Evolutionary conservation across 2,113 vertebrate species (phyloP), one percentile per base, ranked within the genome.

Genomic region (Pipra filicauda): DNA sequence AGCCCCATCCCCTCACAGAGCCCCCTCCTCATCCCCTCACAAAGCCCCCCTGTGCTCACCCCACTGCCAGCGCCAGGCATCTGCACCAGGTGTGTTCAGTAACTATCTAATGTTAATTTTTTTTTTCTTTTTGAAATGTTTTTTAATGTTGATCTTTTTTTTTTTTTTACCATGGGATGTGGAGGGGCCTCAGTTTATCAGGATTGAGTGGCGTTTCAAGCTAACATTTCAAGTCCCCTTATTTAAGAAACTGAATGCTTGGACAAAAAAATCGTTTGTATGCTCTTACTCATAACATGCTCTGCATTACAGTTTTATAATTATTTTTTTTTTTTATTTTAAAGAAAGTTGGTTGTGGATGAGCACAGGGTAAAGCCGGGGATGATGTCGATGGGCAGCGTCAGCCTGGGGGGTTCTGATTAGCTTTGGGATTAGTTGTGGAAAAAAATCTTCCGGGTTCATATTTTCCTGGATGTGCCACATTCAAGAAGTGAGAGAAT

Each of bases 41-140:
- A 41, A 51, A 17, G 20, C 31, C n/a, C 14, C 23, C 22, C 31
- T 28, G 24, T 9, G 1, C 28, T 15, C 4, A 8, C 26, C 12
- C 24, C 5, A 4, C 49, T 70, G 27, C 69, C 43, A 51, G 14
- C 43, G 13, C 31, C 37, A 35, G 35, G 31, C 35, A n/a, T 19
- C 51, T 31, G 30, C 0, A 0, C 37, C 51, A 57, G 14, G 10
- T 17, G 11, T 31, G 4, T 27, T 37, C 4, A 1, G 9, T 66
- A 75, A 35, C 31, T 58, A 37, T 8, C 27, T 54, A 27, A 37
- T 9, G 4, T 44, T 41, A 48, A 20, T 24, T 64, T 78, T 55
- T 24, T 49, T 21, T 57, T 13, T 18, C 49, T 59, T 71, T 64
- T n/a, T 8, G 17, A 6, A 70, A 57, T 27, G 28, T 39, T 62